Evolutionary conservation across 2,888 invertebrate species (phyloP).

Genomic region (Leptinotarsa tumamoca): DNA sequence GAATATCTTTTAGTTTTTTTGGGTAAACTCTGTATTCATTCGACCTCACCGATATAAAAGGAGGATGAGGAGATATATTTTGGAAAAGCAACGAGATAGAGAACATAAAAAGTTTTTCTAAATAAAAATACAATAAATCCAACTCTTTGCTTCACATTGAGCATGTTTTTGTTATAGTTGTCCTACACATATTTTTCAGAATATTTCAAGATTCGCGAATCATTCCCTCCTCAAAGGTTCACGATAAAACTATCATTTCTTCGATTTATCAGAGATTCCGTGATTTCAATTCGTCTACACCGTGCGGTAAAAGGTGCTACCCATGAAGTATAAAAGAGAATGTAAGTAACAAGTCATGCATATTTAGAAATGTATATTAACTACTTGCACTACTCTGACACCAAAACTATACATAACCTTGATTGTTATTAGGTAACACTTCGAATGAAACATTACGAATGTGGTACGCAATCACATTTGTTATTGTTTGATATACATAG

Average conservation of each 20-base stretch:
- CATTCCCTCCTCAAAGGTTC: background rate
- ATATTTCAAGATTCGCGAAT: no score
- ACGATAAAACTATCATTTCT: background rate
- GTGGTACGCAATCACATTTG: slow-evolving; percentile 54
- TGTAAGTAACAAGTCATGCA: slow-evolving; percentile 49
- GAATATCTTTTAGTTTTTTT: no score
- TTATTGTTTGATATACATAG: slow-evolving; percentile 53
- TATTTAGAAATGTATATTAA: slow-evolving; percentile 55
- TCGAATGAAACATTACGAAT: slow-evolving; percentile 56
- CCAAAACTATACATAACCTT: slow-evolving; percentile 56
- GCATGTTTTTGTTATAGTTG: no score
- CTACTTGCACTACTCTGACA: slow-evolving; percentile 56
- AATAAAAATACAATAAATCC: no score
- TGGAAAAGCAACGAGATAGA: no score
- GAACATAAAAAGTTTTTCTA: no score
- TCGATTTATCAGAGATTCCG: background rate
- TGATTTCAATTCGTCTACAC: background rate
- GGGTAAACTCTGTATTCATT: no score
- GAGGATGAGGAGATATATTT: no score
- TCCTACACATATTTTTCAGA: no score
- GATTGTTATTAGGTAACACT: slow-evolving; percentile 58
- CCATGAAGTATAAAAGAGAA: slow-evolving; percentile 49
- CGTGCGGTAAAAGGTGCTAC: slow-evolving; percentile 33
- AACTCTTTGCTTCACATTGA: no score
- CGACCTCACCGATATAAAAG: no score